These are phyloP conservation scores for Synanthedon vespiformis DNA, from an alignment of 2,888 invertebrate genomes.

Conservation along the genomic window DNA sequence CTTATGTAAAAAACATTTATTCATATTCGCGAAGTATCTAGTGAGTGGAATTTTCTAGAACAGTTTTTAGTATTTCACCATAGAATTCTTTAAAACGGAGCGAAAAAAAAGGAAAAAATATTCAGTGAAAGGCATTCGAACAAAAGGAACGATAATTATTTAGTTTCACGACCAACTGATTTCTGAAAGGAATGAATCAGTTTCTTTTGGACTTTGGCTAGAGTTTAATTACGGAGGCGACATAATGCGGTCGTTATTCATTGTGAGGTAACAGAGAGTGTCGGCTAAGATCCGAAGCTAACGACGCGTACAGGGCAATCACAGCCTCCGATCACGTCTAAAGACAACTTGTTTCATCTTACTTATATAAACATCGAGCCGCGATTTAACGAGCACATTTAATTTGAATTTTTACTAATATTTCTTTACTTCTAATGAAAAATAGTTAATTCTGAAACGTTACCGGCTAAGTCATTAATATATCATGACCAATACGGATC, in stretches of 20 bases:
- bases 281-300: background rate
- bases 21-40: background rate
- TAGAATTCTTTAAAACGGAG: background rate
- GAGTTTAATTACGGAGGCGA: constrained; percentile 15
- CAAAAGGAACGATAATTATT: constrained; percentile 16
- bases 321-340: background rate
- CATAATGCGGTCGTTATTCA: constrained; percentile 10
- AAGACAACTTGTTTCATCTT: background rate
- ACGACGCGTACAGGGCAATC: background rate
- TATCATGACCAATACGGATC: too few species aligned
- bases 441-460: too few species aligned
- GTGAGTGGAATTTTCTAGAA: background rate
- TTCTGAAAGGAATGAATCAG: constrained; percentile 16
- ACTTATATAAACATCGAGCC: background rate
- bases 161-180: constrained; percentile 16
- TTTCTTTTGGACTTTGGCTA: constrained; percentile 13
- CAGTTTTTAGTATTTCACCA: background rate
- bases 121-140: constrained; percentile 8
- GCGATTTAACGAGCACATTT: too few species aligned
- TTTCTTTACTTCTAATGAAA: too few species aligned
- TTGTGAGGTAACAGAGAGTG: background rate
- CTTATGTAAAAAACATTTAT: background rate
- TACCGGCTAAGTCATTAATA: too few species aligned
- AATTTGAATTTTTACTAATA: too few species aligned
- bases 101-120: background rate